phyloP scores from a whole-genome alignment of 2,113 vertebrate genomes.

The Clinocottus analis region DNA sequence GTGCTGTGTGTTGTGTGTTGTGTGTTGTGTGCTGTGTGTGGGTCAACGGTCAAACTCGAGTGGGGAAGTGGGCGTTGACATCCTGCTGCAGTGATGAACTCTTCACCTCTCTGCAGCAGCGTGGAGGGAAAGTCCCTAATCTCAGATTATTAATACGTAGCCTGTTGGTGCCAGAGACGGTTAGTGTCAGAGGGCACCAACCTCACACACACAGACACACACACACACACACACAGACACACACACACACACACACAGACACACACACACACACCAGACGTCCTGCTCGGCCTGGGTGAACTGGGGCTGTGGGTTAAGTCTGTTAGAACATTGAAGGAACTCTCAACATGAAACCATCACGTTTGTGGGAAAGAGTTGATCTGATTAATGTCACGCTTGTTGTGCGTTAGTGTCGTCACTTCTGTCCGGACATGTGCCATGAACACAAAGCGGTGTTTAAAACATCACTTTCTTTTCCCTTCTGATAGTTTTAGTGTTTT shows the following conservation, averaged over 20 bases:
- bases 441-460: neutral
- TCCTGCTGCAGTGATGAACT: constrained; percentile 23
- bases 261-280: no score
- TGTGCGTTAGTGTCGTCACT: neutral
- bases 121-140: constrained; percentile 18
- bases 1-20: no score
- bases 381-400: neutral
- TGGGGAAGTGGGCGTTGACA: neutral
- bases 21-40: neutral
- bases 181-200: neutral
- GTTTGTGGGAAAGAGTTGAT: neutral
- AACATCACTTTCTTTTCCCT: neutral
- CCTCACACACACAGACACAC: no score
- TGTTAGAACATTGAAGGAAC: no score
- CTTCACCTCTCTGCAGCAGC: constrained; percentile 8
- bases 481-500: neutral
- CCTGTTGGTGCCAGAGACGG: neutral
- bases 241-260: no score
- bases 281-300: no score
- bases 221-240: no score
- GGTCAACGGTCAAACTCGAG: constrained; percentile 16
- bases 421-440: neutral
- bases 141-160: neutral
- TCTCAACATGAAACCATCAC: neutral
- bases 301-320: no score